Evolutionary conservation across 2,113 vertebrate species (phyloP).

Genomic region (Athene cunicularia): DNA sequence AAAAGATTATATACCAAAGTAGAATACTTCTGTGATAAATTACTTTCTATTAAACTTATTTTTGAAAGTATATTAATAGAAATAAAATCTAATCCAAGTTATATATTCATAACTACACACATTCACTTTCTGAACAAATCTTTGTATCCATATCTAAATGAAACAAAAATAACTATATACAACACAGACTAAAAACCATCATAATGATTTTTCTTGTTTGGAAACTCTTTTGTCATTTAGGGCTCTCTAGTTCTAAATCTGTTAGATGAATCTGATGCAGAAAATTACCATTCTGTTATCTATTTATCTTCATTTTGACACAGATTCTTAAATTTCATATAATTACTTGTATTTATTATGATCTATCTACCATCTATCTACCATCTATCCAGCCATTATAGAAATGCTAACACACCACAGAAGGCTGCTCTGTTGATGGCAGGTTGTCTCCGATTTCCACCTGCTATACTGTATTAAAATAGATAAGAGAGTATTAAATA

Average conservation of each 20-base stretch:
- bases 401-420: background rate
- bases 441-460: background rate
- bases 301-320: background rate
- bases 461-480: background rate
- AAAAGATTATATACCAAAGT: background rate
- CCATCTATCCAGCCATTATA: background rate
- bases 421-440: background rate
- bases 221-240: background rate
- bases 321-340: background rate
- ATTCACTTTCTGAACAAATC: background rate
- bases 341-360: background rate
- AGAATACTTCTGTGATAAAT: background rate
- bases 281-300: background rate
- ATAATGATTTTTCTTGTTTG: background rate
- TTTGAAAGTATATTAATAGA: background rate
- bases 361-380: background rate
- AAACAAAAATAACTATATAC: background rate
- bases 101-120: background rate
- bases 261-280: background rate
- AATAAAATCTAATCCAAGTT: background rate
- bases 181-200: background rate
- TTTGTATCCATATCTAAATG: background rate
- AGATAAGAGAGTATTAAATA: constrained; percentile 6
- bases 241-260: background rate
- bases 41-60: background rate